Conservation (phyloP, 37 sponge, comb jelly and placozoan genomes). For the Axinella damicornis region DNA sequence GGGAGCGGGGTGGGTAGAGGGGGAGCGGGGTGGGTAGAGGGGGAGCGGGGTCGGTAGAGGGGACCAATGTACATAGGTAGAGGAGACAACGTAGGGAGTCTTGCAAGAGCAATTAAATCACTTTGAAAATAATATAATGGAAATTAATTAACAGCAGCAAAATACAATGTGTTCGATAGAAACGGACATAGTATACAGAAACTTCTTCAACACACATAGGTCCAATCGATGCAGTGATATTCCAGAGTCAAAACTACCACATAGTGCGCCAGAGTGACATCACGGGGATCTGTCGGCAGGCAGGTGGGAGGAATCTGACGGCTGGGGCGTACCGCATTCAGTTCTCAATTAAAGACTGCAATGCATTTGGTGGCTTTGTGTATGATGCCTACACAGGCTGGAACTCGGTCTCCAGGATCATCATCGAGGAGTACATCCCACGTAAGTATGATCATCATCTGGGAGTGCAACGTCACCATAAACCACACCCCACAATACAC, state of each 20-base stretch:
- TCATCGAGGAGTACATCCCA: constrained; percentile 60
- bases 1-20: too few relatives aligned
- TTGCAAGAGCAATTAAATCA: too few relatives aligned
- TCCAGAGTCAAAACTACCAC: constrained; percentile 22
- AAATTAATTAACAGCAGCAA: too few relatives aligned
- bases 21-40: not conserved
- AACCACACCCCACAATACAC: too few relatives aligned
- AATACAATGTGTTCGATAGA: not conserved
- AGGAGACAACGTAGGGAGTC: too few relatives aligned
- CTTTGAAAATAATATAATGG: too few relatives aligned
- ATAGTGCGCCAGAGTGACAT: constrained; percentile 23
- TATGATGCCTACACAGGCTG: constrained; percentile 84
- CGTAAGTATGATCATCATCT: too few relatives aligned
- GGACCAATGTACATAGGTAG: too few relatives aligned
- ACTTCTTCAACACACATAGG: constrained; percentile 22
- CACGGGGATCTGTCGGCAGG: constrained; percentile 23
- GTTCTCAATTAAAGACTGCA: constrained; percentile 61
- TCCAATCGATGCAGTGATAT: constrained; percentile 31
- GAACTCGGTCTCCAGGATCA: constrained; percentile 68
- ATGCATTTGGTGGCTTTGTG: constrained; percentile 51
- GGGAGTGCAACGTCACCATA: too few relatives aligned
- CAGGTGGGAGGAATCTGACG: not conserved
- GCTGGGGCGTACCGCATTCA: constrained; percentile 41
- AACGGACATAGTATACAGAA: not conserved
- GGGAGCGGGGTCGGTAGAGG: not conserved